Evolutionary conservation across 2,888 invertebrate genomes (phyloP).

Genomic region (Alcis repandata): DNA sequence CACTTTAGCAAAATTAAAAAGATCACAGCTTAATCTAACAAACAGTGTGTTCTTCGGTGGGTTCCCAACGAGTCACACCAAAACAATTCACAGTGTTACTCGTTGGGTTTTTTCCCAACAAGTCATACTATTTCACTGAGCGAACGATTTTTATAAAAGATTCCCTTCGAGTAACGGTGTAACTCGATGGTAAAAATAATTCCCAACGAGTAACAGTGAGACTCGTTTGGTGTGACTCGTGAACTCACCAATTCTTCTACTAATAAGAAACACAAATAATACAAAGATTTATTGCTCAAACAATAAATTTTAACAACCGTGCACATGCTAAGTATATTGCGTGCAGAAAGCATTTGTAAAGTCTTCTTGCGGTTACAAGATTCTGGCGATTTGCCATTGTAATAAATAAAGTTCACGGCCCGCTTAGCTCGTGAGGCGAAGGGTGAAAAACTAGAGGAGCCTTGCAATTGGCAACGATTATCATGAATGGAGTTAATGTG

Average conservation of each 20-base stretch:
- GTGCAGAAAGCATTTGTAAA: constrained; percentile 30
- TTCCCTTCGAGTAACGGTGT: too few species aligned
- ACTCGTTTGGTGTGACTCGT: too few species aligned
- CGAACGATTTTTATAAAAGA: too few species aligned
- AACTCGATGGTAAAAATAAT: too few species aligned
- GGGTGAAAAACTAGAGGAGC: constrained; percentile 17
- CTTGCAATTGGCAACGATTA: constrained; percentile 9
- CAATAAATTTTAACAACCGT: constrained; percentile 20
- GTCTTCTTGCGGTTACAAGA: constrained; percentile 35
- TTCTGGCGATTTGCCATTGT: constrained; percentile 29
- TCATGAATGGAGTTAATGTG: constrained; percentile 2
- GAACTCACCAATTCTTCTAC: too few species aligned
- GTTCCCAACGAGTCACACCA: too few species aligned
- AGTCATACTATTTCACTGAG: too few species aligned
- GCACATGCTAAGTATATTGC: constrained; percentile 24
- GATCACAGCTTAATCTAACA: background rate
- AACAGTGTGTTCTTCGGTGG: background rate
- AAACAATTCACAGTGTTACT: too few species aligned
- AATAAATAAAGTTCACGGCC: constrained; percentile 33
- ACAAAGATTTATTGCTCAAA: constrained; percentile 12
- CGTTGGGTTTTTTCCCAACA: too few species aligned
- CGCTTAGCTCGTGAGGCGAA: background rate
- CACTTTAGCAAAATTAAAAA: background rate
- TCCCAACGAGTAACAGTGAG: too few species aligned
- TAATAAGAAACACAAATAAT: constrained; percentile 12